Percentiles rank a stretch among this genome's conserved stretches.
These are phyloP conservation scores for Caenorhabditis afra DNA, from an alignment of 2,888 invertebrate genomes.

Conservation along the genomic window DNA sequence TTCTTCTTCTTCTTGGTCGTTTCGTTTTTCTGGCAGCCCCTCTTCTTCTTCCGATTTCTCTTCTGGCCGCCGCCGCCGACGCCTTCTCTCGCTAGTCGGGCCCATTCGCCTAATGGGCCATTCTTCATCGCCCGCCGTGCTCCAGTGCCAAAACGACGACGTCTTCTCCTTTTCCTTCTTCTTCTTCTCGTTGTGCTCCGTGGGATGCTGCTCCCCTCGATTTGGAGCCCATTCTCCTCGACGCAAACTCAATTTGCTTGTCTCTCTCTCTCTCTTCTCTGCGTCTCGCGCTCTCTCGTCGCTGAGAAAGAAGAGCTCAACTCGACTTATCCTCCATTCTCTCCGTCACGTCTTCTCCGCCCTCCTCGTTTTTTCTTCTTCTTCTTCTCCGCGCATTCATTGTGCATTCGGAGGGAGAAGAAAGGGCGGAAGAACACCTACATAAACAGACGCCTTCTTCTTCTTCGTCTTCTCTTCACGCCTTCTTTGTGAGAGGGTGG, in stretches of 20 bases:
- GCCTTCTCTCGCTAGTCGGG: neutral
- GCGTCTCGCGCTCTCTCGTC: constrained; percentile 19
- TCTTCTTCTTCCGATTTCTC: neutral
- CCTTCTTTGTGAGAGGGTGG: constrained; percentile 1
- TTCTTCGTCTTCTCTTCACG: constrained; percentile 15
- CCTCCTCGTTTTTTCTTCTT: constrained; percentile 11
- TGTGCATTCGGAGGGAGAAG: constrained; percentile 31
- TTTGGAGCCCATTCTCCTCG: constrained; percentile 58
- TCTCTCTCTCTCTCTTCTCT: too few relatives aligned
- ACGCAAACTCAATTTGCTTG: constrained; percentile 53
- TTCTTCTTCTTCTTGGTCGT: neutral
- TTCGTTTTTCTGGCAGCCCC: constrained; percentile 4
- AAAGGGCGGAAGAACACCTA: constrained; percentile 36
- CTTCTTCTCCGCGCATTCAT: constrained; percentile 23
- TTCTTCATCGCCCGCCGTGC: constrained; percentile 31
- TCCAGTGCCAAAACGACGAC: constrained; percentile 46
- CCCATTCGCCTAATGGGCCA: constrained; percentile 50
- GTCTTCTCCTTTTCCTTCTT: neutral
- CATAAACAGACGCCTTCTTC: constrained; percentile 31
- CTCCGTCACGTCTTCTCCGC: constrained; percentile 3
- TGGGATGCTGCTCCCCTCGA: constrained; percentile 36
- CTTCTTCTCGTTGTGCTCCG: too few relatives aligned
- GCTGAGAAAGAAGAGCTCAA: constrained; percentile 18
- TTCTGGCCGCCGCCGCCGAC: neutral
- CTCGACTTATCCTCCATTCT: constrained; percentile 38